These are phyloP conservation scores for Neotoxoptera formosana DNA, from an alignment of 1,140 invertebrate species.

Conservation along the genomic window DNA sequence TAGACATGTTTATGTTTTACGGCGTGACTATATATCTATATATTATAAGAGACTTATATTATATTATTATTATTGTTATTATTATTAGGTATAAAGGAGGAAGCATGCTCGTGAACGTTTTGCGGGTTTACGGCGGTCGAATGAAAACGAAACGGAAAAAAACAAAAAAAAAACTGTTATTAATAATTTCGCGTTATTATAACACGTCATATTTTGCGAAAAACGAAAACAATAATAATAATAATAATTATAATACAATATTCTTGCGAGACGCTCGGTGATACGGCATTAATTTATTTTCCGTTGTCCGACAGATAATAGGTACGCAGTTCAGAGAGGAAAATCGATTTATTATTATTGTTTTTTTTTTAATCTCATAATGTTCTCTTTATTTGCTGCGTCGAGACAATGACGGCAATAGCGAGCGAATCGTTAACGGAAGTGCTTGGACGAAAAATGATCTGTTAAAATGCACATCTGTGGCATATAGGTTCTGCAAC, in stretches of 20 bases:
- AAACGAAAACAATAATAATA: conserved; percentile 18
- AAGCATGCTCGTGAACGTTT: not conserved
- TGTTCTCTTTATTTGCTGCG: not conserved
- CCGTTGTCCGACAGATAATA: not conserved
- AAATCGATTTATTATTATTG: not conserved
- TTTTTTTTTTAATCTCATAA: not conserved
- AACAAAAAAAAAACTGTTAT: not conserved
- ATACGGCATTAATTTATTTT: not conserved
- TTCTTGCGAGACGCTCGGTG: not conserved
- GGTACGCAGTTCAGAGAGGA: not conserved
- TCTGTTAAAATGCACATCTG: not conserved
- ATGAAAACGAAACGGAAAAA: not conserved
- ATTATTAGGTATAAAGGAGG: not conserved
- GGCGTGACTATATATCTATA: not conserved
- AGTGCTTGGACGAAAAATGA: not conserved
- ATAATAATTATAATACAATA: not conserved
- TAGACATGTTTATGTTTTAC: not conserved
- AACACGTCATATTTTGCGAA: not conserved
- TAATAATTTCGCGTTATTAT: not conserved
- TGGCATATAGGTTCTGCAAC: not conserved
- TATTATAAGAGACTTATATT: not conserved
- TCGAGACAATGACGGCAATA: not conserved
- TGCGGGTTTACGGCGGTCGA: not conserved
- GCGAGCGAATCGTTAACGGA: not conserved
- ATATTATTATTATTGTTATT: not conserved